Evolutionary conservation across 2,888 invertebrate species (phyloP), one percentile per base, ranked within the genome.

Genomic region (Phymatocera aterrima): DNA sequence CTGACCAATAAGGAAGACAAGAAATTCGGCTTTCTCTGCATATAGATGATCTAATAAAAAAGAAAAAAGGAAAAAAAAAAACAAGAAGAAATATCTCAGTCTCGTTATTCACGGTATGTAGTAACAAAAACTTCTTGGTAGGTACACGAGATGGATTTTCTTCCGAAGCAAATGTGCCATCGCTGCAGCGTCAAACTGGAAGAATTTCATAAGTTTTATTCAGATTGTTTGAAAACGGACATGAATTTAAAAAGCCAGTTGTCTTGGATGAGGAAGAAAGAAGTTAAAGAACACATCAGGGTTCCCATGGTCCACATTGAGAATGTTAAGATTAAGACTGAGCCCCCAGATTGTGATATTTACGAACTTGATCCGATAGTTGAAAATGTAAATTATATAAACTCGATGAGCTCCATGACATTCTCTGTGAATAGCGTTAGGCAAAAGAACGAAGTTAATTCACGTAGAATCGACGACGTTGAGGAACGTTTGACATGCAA

Each of bases 91-190:
- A n/a, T n/a, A n/a, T n/a, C n/a, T n/a, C n/a, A n/a, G n/a, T n/a
- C n/a, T n/a, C n/a, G n/a, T n/a, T n/a, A n/a, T n/a, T n/a, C n/a
- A n/a, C n/a, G n/a, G 18, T 24, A 57, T 57, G 57, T 15, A 57
- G 15, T 57, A 28, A 68, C 21, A 15, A 46, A 24, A 31, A 80
- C 78, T 77, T 57, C 74, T 54, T 78, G 24, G 12, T 82, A 90
- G 90, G 89, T 90, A 51, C 89, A 90, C 79, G 87, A 90, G 82
- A 85, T 89, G 89, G 90, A 90, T 80, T 79, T 89, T 77, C 81
- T 90, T 28, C 90, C 90, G 34, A 90, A 90, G 78, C 87, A 90
- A 80, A 89, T 90, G 86, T 90, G 90, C 77, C 87, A 89, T 65
- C 84, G 88, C 3, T 90, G 90, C 81, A 88, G 88, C 79, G 89